Base-by-base conservation (phyloP, 2,113 vertebrate genomes). In the Burhinus bistriatus region DNA sequence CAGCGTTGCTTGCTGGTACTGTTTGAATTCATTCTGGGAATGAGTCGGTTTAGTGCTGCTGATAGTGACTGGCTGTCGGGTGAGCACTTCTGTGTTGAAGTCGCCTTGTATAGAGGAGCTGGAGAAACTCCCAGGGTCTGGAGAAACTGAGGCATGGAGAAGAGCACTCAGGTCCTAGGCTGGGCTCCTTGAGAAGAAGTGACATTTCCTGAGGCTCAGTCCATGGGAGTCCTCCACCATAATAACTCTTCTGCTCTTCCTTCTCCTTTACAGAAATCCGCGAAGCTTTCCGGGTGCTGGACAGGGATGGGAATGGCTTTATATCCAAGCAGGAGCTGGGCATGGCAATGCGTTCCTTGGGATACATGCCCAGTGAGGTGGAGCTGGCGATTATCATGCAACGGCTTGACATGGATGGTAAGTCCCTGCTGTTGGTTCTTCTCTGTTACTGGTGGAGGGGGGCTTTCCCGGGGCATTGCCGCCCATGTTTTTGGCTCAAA, bases 381-480 rank as follows among this genome's bases (percentile, higher is more conserved):
- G 99, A 99, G 97, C 98, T 99, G 97, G 99, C 99, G 30, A 99
- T 99, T 97, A 99, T 99, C 98, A 99, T 99, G 99, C 99, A 99
- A 95, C 99, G 99, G 92, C 97, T 99, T 71, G 99, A 99, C 98
- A 99, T 99, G 99, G 99, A 99, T 1, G 99, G 99, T 99, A 95
- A 99, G 99, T 96, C 49, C 30, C 38, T 0, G 0, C 49, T 49
- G 16, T 26, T 81, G 68, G 4, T 45, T 65, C 27, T 77, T 47
- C 52, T 38, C 83, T 11, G 23, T 61, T 29, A 14, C 47, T 2
- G 27, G 16, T 22, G 20, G 22, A 6, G 19, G 4, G 9, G 27
- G 15, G 2, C 25, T 38, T n/a, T 68, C 72, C 51, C 70, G 6
- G 55, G 0, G 29, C 57, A 3, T 7, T 42, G 38, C 59, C 70